A percentile compares a stretch with the other conserved stretches of the same genome.
Conservation (phyloP, 1,140 invertebrate genomes). For the Galleria mellonella region DNA sequence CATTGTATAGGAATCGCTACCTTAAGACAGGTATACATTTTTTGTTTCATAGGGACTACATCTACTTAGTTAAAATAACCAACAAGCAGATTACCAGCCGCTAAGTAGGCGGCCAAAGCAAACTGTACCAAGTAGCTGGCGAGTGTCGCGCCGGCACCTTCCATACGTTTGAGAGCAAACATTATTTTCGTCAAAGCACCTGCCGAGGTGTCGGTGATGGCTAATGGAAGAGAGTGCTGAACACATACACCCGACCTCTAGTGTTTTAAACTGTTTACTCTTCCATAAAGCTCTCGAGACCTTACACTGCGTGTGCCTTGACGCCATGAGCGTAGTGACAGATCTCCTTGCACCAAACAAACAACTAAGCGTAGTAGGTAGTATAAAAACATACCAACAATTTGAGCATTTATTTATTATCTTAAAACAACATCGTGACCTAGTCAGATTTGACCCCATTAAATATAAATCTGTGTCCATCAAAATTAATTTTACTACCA, state of each 20-base stretch:
- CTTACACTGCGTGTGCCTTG: conserved; percentile 26
- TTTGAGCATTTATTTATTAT: no score
- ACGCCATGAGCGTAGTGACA: conserved; percentile 13
- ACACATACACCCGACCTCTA: conserved; percentile 55
- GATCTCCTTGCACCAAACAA: conserved; percentile 16
- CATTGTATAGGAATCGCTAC: no score
- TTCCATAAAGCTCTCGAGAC: conserved; percentile 62
- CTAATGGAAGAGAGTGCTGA: conserved; percentile 70
- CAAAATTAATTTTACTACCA: no score
- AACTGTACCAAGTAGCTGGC: conserved; percentile 43
- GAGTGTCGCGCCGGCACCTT: conserved; percentile 59
- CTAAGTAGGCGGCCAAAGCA: conserved; percentile 40
- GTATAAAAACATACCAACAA: no score
- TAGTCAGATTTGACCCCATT: no score
- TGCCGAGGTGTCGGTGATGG: conserved; percentile 52
- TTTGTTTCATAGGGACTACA: no score
- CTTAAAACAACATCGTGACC: no score
- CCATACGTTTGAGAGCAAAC: conserved; percentile 43
- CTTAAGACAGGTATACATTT: no score
- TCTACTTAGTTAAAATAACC: no score
- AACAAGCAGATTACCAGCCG: conserved; percentile 35
- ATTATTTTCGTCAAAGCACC: conserved; percentile 59
- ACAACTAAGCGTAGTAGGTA: conserved; percentile 2
- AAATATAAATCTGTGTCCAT: no score
- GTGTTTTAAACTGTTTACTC: conserved; percentile 71